Conservation (phyloP, 2,888 invertebrate genomes). For the Campopleginae sp. region DNA sequence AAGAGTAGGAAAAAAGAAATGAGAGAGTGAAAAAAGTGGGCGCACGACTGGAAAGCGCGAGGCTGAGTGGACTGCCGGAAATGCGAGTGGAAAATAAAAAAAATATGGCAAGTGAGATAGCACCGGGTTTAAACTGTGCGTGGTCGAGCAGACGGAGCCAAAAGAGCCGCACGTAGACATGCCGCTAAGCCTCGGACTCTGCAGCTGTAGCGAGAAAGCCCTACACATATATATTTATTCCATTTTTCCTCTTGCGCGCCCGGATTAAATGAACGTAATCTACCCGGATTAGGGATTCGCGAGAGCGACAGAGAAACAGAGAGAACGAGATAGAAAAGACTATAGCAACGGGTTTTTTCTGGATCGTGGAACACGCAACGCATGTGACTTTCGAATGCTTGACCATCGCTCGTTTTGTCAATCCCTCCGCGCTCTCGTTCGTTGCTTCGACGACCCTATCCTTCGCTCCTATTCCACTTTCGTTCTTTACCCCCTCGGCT, state of each 20-base stretch:
- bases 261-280: constrained; percentile 71
- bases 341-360: constrained; percentile 49
- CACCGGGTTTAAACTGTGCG: constrained; percentile 55
- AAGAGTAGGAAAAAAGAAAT: constrained; percentile 33
- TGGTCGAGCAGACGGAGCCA: constrained; percentile 59
- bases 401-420: constrained; percentile 58
- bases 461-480: constrained; percentile 13
- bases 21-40: constrained; percentile 35
- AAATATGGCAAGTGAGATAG: constrained; percentile 38
- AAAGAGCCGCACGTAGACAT: constrained; percentile 74
- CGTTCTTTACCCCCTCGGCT: constrained; percentile 11
- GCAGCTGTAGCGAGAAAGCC: constrained; percentile 62
- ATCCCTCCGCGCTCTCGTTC: constrained; percentile 23
- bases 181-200: constrained; percentile 74
- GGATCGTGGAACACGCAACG: constrained; percentile 53
- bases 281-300: constrained; percentile 68
- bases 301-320: constrained; percentile 31
- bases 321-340: constrained; percentile 8
- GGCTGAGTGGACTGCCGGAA: constrained; percentile 56
- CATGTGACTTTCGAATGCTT: constrained; percentile 67
- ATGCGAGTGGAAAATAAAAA: constrained; percentile 52
- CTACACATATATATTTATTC: constrained; percentile 50
- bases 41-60: constrained; percentile 46
- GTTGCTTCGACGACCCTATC: constrained; percentile 7
- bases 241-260: constrained; percentile 62